A percentile compares a stretch with the other conserved stretches of the same genome.
Conservation (phyloP, 2,888 invertebrate genomes). For the Pammene fasciana region DNA sequence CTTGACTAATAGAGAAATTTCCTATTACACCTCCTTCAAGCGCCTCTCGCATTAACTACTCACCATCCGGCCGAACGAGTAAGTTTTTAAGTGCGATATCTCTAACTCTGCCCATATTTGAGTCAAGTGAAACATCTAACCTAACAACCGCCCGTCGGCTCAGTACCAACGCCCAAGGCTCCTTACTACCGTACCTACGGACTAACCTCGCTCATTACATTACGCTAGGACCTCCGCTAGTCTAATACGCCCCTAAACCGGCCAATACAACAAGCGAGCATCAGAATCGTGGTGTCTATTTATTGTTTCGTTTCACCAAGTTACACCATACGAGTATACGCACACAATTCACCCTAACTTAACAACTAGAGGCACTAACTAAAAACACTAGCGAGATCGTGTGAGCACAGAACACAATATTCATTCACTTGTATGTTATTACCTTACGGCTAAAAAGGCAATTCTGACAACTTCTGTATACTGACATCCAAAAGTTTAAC, state of each 20-base stretch:
- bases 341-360: constrained; percentile 76
- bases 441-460: constrained; percentile 77
- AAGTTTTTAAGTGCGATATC: background rate
- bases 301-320: constrained; percentile 49
- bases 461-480: constrained; percentile 69
- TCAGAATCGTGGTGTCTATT: constrained; percentile 50
- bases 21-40: constrained; percentile 67
- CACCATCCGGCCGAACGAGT: background rate
- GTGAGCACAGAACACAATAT: constrained; percentile 81
- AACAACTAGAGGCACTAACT: constrained; percentile 78
- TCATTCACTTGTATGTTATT: constrained; percentile 60
- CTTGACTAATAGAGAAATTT: constrained; percentile 75
- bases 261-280: constrained; percentile 53
- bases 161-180: constrained; percentile 54
- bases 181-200: constrained; percentile 50
- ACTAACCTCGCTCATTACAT: constrained; percentile 51
- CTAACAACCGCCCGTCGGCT: constrained; percentile 6
- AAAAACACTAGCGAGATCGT: constrained; percentile 82
- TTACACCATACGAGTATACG: constrained; percentile 53
- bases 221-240: constrained; percentile 57
- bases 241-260: constrained; percentile 57
- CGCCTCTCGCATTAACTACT: constrained; percentile 14
- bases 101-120: background rate
- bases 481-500: constrained; percentile 66
- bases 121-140: background rate